These are phyloP conservation scores for Galemys pyrenaicus DNA, from an alignment of 2,113 vertebrate genomes.

Conservation along the genomic window DNA sequence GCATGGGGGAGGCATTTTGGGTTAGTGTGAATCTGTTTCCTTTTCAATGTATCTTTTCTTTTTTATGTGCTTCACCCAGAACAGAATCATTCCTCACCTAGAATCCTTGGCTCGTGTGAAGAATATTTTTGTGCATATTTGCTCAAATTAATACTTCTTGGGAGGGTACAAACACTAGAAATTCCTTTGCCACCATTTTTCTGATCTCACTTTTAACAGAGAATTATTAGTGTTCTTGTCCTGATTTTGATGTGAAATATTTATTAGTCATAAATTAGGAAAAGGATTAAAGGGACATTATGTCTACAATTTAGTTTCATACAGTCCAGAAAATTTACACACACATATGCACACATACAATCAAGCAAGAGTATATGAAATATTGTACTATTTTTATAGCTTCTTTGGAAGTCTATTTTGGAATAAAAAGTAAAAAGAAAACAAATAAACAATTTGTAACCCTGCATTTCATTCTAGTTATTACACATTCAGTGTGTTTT, in stretches of 20 bases:
- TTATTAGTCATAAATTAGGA: not conserved
- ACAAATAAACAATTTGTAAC: not conserved
- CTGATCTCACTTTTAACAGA: not conserved
- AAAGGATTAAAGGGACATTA: not conserved
- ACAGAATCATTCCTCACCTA: not conserved
- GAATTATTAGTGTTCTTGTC: not conserved
- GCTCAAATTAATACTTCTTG: not conserved
- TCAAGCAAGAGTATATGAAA: not conserved
- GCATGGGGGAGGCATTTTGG: not conserved
- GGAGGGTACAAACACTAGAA: not conserved
- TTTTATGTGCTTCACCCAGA: not conserved
- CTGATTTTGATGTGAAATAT: slow-evolving; percentile 26
- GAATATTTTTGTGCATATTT: not conserved
- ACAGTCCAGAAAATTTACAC: not conserved
- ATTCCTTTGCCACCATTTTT: not conserved
- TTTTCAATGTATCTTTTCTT: not conserved
- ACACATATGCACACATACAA: not conserved
- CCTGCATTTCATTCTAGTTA: not conserved
- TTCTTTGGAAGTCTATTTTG: not conserved
- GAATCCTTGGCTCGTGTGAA: not conserved
- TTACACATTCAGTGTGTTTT: not conserved
- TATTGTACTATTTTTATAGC: not conserved
- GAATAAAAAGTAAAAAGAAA: not conserved
- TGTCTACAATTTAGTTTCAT: not conserved
- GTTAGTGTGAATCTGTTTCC: not conserved